Evolutionary conservation across 2,113 vertebrate species (phyloP).

Genomic region (Corythaeola cristata): DNA sequence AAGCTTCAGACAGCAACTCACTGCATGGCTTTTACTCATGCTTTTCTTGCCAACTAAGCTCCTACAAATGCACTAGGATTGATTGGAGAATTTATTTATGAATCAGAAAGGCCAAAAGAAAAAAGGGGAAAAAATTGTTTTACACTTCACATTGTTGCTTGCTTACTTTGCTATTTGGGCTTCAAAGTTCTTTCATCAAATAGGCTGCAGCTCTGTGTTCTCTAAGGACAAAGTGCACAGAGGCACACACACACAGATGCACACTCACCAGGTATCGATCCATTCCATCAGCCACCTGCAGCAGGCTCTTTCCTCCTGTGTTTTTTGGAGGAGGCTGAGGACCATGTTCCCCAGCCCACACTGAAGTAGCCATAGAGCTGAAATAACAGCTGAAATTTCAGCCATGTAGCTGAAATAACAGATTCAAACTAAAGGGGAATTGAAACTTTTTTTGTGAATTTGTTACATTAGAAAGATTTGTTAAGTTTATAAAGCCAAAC

Average conservation of each 20-base stretch:
- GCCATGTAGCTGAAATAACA: not conserved
- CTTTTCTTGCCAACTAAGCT: not conserved
- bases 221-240: not conserved
- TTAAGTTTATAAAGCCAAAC: not conserved
- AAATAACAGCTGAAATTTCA: too few relatives aligned
- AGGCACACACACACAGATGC: not conserved
- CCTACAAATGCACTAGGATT: not conserved
- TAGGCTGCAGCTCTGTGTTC: not conserved
- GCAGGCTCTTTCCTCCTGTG: not conserved
- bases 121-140: rapidly evolving
- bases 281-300: not conserved
- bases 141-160: not conserved
- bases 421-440: not conserved
- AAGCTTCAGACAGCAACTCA: not conserved
- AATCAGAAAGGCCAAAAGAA: not conserved
- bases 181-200: not conserved
- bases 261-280: not conserved
- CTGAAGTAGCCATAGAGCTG: not conserved
- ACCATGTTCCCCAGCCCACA: not conserved
- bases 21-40: not conserved
- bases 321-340: not conserved
- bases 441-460: not conserved
- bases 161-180: not conserved
- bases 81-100: not conserved
- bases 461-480: not conserved